Evolutionary conservation across 2,888 invertebrate genomes (phyloP), one percentile per base, ranked within the genome.

Genomic region (Polyommatus iphigenia): DNA sequence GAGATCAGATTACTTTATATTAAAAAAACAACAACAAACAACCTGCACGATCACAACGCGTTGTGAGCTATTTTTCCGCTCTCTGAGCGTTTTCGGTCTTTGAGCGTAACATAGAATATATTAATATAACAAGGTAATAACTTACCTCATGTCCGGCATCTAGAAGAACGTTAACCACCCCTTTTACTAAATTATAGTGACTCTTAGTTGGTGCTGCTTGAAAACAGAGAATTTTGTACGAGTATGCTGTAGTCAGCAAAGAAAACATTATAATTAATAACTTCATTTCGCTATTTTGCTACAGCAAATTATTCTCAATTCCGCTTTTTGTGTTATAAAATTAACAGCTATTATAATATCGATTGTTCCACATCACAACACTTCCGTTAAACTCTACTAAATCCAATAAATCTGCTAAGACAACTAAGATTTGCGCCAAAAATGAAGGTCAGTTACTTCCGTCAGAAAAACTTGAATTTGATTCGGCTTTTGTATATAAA

Each of bases 121-220:
- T n/a, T n/a, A n/a, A n/a, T n/a, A n/a, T n/a, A n/a, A n/a, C n/a
- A n/a, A n/a, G n/a, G n/a, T n/a, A n/a, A n/a, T n/a, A 54, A 50
- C 46, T n/a, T 76, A 76, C 76, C 54, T 76, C 29, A 54, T 76
- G 54, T 4, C 89, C 89, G 13, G 84, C 87, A 0, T 85, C 83
- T 0, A 89, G 81, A 5, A 90, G 77, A 0, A 87, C 81, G 3
- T 85, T 83, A 0, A 89, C 88, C 0, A 89, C 81, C 0, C 87
- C 89, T 29, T 83, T 85, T 0, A 83, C 89, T 0, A 90, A 82
- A 8, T 78, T 82, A 77, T 86, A 82, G 81, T 90, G 89, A 20
- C 90, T 90, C 8, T 82, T 83, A 0, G 89, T 86, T 0, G 90
- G 89, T 0, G 83, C 79, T 0, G 87, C 83, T 20, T 85, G 83